A percentile compares a stretch with the other conserved stretches of the same genome.
These are phyloP conservation scores for Nesoenas mayeri DNA, from an alignment of 2,113 vertebrate species.

Conservation along the genomic window DNA sequence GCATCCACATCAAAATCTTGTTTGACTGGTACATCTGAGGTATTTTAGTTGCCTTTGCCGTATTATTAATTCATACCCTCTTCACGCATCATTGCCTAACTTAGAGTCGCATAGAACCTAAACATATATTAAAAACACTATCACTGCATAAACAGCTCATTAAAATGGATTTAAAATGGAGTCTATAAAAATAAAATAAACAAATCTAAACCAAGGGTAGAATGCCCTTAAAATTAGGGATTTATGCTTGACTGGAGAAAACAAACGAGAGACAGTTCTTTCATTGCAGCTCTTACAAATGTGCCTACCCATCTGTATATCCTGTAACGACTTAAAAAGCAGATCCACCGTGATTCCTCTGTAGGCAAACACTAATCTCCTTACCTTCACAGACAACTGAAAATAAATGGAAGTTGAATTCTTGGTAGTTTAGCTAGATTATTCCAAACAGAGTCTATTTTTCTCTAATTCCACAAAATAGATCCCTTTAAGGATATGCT, in stretches of 20 bases:
- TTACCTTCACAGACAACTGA: not conserved
- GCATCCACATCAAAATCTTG: not conserved
- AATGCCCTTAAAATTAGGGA: slow-evolving; percentile 52
- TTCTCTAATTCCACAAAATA: slow-evolving; percentile 16
- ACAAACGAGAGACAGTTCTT: slow-evolving; percentile 3
- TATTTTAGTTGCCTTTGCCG: slow-evolving; percentile 1
- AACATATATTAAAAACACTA: slow-evolving; percentile 54
- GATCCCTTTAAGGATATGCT: slow-evolving; percentile 10
- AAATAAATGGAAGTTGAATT: slow-evolving; percentile 23
- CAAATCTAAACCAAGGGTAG: slow-evolving; percentile 49
- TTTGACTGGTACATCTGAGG: not conserved
- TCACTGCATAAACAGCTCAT: slow-evolving; percentile 40
- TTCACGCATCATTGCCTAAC: not conserved
- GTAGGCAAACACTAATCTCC: not conserved
- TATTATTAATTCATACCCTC: slow-evolving; percentile 37
- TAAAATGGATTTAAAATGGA: slow-evolving; percentile 47
- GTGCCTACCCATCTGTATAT: not conserved
- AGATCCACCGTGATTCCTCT: slow-evolving; percentile 1
- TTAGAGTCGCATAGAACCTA: not conserved
- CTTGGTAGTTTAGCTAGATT: not conserved
- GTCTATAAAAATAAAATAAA: slow-evolving; percentile 45
- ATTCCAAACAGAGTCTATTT: slow-evolving; percentile 11
- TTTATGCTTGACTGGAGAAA: slow-evolving; percentile 39
- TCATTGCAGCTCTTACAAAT: slow-evolving; percentile 1
- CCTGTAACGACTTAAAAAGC: not conserved